Conservation (phyloP, 1,140 invertebrate genomes). For the Cydia strobilella region DNA sequence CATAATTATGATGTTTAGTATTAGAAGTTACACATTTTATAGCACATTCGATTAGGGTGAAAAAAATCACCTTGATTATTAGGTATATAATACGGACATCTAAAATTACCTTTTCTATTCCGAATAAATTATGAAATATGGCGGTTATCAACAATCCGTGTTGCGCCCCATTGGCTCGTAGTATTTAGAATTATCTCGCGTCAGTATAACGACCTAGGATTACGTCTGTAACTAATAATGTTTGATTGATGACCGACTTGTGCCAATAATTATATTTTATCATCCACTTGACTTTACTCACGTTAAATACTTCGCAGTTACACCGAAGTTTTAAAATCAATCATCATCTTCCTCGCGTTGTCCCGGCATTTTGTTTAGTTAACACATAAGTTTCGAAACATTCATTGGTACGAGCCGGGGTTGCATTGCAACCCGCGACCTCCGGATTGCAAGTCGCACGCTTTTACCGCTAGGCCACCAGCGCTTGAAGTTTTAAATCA, state of each 20-base stretch:
- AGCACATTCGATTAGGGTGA: too few species aligned
- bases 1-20: too few species aligned
- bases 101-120: background rate
- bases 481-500: too few species aligned
- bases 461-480: too few species aligned
- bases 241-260: constrained; percentile 13
- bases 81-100: background rate
- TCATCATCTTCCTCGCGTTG: too few species aligned
- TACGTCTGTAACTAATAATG: constrained; percentile 18
- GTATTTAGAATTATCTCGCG: background rate
- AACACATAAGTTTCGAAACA: too few species aligned
- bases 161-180: constrained; percentile 32
- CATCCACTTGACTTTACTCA: constrained; percentile 17
- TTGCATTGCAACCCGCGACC: too few species aligned
- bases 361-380: too few species aligned
- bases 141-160: constrained; percentile 26
- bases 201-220: constrained; percentile 12
- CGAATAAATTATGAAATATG: background rate
- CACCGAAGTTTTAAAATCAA: background rate
- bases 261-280: constrained; percentile 25
- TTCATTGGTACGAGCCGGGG: too few species aligned
- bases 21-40: too few species aligned
- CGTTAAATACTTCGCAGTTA: background rate
- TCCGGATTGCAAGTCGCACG: too few species aligned
- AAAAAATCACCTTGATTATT: background rate